These are phyloP conservation scores for Columba livia DNA, from an alignment of 2,113 vertebrate species.

Conservation along the genomic window DNA sequence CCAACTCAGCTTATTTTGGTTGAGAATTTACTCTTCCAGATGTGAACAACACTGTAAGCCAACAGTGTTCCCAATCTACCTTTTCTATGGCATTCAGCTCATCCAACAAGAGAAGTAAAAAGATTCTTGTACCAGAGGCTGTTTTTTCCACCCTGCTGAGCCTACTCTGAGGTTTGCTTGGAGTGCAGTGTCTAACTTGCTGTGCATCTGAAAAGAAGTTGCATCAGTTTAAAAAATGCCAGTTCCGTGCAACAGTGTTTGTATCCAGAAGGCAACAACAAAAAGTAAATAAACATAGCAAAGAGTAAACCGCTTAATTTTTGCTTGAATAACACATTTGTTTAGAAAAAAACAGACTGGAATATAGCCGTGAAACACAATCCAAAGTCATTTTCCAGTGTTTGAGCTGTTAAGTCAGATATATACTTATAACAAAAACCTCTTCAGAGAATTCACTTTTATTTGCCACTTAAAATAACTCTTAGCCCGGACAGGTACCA, in stretches of 20 bases:
- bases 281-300: neutral
- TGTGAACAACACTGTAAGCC: neutral
- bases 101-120: neutral
- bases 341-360: neutral
- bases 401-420: neutral
- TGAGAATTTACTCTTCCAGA: neutral
- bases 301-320: neutral
- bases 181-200: neutral
- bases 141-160: neutral
- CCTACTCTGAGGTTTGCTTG: neutral
- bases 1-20: neutral
- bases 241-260: neutral
- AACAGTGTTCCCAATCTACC: neutral
- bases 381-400: neutral
- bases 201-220: neutral
- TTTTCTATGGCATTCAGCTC: neutral
- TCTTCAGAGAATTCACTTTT: neutral
- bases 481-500: neutral
- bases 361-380: neutral
- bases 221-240: neutral
- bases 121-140: neutral
- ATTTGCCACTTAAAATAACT: neutral
- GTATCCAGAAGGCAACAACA: neutral
- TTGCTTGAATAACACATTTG: neutral
- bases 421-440: neutral